These are phyloP conservation scores for Mustela nigripes DNA, from an alignment of 2,113 vertebrate genomes.

Conservation along the genomic window DNA sequence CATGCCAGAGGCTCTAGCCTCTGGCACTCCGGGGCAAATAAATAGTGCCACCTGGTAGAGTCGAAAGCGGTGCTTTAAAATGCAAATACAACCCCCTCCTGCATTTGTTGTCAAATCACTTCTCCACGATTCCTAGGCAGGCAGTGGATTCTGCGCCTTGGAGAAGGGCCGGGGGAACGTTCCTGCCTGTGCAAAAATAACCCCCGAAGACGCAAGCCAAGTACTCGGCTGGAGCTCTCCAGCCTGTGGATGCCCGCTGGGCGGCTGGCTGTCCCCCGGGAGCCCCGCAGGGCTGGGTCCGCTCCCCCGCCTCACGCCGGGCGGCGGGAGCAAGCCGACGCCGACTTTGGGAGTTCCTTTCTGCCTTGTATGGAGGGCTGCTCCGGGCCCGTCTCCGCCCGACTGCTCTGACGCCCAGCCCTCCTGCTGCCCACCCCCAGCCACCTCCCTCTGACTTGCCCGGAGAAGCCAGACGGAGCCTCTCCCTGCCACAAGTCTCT, in stretches of 20 bases:
- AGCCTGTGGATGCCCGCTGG: slow-evolving; percentile 37
- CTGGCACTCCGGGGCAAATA: slow-evolving; percentile 16
- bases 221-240: background rate
- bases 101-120: slow-evolving; percentile 65
- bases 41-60: slow-evolving; percentile 69
- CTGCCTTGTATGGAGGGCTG: slow-evolving; percentile 83
- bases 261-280: slow-evolving; percentile 24
- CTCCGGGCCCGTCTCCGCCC: slow-evolving; percentile 70
- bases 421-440: slow-evolving; percentile 69
- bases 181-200: slow-evolving; percentile 75
- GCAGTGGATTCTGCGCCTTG: slow-evolving; percentile 57
- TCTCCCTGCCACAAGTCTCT: slow-evolving; percentile 48
- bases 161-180: background rate
- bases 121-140: slow-evolving; percentile 44
- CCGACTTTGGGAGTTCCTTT: slow-evolving; percentile 81
- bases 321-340: slow-evolving; percentile 50
- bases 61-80: slow-evolving; percentile 38
- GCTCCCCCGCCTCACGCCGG: slow-evolving; percentile 4
- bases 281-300: background rate
- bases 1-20: background rate
- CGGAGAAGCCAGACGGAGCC: slow-evolving; percentile 64
- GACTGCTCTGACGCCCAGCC: slow-evolving; percentile 67
- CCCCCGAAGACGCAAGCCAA: slow-evolving; percentile 3
- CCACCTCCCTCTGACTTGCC: slow-evolving; percentile 63
- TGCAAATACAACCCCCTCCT: slow-evolving; percentile 60